phyloP scores from a whole-genome alignment of 2,113 vertebrate species.

The Pituophis catenifer region DNA sequence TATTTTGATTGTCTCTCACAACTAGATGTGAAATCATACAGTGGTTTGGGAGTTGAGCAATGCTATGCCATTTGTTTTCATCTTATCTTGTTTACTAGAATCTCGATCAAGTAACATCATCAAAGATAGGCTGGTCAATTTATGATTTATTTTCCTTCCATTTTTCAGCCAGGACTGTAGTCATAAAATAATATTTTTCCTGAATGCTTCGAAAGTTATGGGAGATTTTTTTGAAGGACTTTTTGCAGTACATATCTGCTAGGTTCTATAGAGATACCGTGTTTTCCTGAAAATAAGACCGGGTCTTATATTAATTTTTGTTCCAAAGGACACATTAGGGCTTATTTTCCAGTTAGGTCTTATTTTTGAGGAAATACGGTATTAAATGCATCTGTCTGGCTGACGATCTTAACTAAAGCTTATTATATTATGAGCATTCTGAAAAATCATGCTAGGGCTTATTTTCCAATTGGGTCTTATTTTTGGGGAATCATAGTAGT shows the following conservation, averaged over 20 bases:
- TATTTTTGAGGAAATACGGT: no score
- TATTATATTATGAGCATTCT: no score
- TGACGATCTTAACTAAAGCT: no score
- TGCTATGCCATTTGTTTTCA: not conserved
- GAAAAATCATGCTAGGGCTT: no score
- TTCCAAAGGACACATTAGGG: no score
- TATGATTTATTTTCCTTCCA: not conserved
- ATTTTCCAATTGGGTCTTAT: no score
- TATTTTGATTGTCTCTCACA: not conserved
- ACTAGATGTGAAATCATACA: not conserved
- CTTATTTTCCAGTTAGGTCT: no score
- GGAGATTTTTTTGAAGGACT: not conserved
- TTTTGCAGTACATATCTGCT: not conserved
- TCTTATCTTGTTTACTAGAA: not conserved
- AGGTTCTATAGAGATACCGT: not conserved
- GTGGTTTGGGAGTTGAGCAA: not conserved
- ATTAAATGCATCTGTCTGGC: no score
- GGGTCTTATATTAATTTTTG: no score
- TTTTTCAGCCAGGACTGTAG: not conserved
- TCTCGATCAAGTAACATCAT: not conserved
- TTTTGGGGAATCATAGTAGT: not conserved
- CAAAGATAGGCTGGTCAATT: not conserved
- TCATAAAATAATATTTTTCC: not conserved
- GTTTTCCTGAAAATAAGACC: no score
- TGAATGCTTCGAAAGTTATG: not conserved